These are phyloP conservation scores for Papilio protenor DNA, from an alignment of 2,888 invertebrate genomes.

Conservation along the genomic window DNA sequence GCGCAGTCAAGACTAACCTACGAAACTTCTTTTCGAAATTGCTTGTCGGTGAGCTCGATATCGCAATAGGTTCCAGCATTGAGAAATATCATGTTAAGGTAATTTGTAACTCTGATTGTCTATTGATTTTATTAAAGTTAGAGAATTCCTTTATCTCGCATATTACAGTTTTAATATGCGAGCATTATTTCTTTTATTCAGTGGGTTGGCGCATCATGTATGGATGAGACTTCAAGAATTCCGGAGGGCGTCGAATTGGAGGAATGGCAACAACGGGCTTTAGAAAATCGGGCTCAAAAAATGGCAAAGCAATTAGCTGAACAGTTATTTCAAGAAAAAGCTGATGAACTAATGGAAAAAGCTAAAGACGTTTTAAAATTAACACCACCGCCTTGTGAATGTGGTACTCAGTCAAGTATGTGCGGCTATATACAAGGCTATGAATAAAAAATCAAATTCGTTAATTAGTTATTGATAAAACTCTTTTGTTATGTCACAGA, in stretches of 20 bases:
- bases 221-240: constrained; percentile 57
- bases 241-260: constrained; percentile 52
- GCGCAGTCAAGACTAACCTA: constrained; percentile 65
- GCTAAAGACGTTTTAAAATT: constrained; percentile 59
- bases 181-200: constrained; percentile 45
- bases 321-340: constrained; percentile 64
- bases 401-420: constrained; percentile 51
- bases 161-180: not conserved
- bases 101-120: constrained; percentile 16
- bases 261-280: constrained; percentile 62
- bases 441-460: not conserved
- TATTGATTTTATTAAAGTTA: not conserved
- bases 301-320: constrained; percentile 68
- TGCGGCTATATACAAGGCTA: not conserved
- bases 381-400: constrained; percentile 65
- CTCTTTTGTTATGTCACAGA: constrained; percentile 15
- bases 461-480: not conserved
- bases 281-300: constrained; percentile 66
- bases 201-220: constrained; percentile 75
- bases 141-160: not conserved
- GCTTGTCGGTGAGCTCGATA: constrained; percentile 71
- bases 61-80: constrained; percentile 75
- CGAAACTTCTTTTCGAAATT: constrained; percentile 67
- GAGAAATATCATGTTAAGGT: constrained; percentile 78
- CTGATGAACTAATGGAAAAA: constrained; percentile 61